Conservation (phyloP, 2,797 vertebrate species). For the Myotis findleyi region DNA sequence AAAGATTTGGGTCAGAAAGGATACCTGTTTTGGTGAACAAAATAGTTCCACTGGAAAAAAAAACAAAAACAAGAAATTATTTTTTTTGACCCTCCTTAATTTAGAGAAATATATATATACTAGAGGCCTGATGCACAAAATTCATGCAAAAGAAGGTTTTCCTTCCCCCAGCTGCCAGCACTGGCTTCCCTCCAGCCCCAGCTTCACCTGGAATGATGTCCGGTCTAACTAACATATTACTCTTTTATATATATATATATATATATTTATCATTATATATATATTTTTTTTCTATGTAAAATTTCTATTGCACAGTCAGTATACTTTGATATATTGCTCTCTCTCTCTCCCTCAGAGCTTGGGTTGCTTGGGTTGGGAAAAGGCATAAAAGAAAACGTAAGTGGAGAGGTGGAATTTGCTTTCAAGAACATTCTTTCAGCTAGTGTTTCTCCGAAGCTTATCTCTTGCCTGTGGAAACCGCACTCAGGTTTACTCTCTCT, state of each 20-base stretch:
- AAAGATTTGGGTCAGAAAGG: not conserved
- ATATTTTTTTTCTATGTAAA: not conserved
- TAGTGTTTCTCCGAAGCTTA: slow-evolving; percentile 75
- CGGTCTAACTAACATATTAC: too few relatives aligned
- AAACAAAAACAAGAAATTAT: not conserved
- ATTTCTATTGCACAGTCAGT: not conserved
- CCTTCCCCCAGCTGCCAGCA: too few relatives aligned
- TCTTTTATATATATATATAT: too few relatives aligned
- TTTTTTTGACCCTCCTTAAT: not conserved
- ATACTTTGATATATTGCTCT: not conserved
- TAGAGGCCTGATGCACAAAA: too few relatives aligned
- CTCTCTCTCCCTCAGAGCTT: not conserved
- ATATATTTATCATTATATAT: not conserved
- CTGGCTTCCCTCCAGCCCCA: too few relatives aligned
- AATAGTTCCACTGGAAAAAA: not conserved
- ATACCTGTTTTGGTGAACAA: slow-evolving; percentile 54
- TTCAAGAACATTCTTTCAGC: slow-evolving; percentile 56
- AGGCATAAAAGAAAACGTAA: not conserved
- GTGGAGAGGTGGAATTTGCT: not conserved
- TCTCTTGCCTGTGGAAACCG: slow-evolving; percentile 66
- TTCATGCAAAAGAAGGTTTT: too few relatives aligned
- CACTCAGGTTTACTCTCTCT: slow-evolving; percentile 61
- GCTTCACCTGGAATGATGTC: too few relatives aligned
- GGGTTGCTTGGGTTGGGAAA: slow-evolving; percentile 43
- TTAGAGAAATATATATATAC: not conserved